Evolutionary conservation across 92 coral and sea anemone genomes (phyloP), one percentile per base, ranked within the genome.

Genomic region (Siderastrea siderea): DNA sequence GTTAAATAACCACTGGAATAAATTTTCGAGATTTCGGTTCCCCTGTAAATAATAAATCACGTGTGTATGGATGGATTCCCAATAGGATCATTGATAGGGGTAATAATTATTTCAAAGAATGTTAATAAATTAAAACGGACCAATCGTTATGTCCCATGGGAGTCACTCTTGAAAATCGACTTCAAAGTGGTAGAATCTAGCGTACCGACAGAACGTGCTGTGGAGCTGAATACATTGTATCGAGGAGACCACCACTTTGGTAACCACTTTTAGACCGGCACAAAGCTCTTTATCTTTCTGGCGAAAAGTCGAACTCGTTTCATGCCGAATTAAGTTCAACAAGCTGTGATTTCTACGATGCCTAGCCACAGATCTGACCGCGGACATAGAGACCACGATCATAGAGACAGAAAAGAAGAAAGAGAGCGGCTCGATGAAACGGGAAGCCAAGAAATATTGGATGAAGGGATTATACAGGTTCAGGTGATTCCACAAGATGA

Each of bases 401-500:
- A 88, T 7, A 62, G 71, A 3, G 89, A 75, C 57, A 65, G 49
- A 45, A 67, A 95, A 3, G 93, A 92, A 3, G 93, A 92, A 5
- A 87, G 93, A 16, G 92, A 89, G 4, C 88, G 90, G 53, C 93
- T 82, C 19, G 77, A 91, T 13, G 94, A 94, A 65, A 79, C 94
- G 9, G 94, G 95, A 47, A 95, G 98, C 66, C 96, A 94, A 62
- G 98, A 95, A 69, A 95, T 92, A 53, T 85, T 97, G 19, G 99
- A 97, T 74, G 99, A 97, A 92, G 99, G 99, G 61, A 96, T 97
- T 47, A 97, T 97, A 75, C 98, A 97, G 87, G 99, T 97, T 67
- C 98, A 97, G 87, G 99, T 97, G 47, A 97, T 97, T 74, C 99
- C 99, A 1, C 99, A 97, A 84, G 99, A 97, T 66, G 99, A 97